These are phyloP conservation scores for Menura novaehollandiae DNA, from an alignment of 2,113 vertebrate genomes.

Conservation along the genomic window DNA sequence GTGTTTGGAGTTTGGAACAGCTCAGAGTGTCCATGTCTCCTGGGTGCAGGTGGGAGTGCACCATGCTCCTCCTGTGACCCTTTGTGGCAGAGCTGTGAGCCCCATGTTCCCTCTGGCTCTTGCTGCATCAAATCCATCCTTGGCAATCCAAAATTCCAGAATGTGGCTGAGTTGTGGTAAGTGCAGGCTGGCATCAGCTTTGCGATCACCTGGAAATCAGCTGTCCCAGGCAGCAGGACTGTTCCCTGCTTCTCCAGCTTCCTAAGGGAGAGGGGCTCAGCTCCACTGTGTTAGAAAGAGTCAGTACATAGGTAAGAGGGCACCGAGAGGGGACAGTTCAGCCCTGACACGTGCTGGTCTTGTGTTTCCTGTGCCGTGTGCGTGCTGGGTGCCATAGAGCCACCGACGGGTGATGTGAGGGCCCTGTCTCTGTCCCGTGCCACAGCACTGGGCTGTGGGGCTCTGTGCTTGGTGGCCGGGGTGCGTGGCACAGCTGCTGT, in stretches of 20 bases:
- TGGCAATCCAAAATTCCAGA: neutral
- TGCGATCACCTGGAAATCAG: neutral
- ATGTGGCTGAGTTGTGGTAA: neutral
- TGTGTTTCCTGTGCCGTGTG: fast-evolving
- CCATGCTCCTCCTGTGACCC: fast-evolving
- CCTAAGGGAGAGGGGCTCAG: neutral
- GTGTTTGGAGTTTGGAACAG: neutral
- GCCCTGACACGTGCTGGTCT: neutral
- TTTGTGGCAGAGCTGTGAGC: neutral
- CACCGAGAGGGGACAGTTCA: neutral
- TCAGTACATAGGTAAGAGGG: neutral
- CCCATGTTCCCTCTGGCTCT: neutral
- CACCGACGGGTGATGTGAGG: fast-evolving
- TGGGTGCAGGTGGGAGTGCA: neutral
- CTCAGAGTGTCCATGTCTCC: neutral
- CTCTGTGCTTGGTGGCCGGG: fast-evolving
- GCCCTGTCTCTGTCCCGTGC: neutral
- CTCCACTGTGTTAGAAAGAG: neutral
- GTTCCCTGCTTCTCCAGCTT: neutral
- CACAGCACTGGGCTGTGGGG: fast-evolving
- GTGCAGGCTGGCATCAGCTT: neutral
- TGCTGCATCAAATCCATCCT: neutral
- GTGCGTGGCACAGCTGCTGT: fast-evolving
- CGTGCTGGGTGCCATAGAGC: neutral
- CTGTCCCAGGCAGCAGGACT: neutral